Percentiles rank a stretch among this genome's conserved stretches.
phyloP scores from a whole-genome alignment of 35 echinoderm and acorn worm species.

The Ophiothrix spiculata region DNA sequence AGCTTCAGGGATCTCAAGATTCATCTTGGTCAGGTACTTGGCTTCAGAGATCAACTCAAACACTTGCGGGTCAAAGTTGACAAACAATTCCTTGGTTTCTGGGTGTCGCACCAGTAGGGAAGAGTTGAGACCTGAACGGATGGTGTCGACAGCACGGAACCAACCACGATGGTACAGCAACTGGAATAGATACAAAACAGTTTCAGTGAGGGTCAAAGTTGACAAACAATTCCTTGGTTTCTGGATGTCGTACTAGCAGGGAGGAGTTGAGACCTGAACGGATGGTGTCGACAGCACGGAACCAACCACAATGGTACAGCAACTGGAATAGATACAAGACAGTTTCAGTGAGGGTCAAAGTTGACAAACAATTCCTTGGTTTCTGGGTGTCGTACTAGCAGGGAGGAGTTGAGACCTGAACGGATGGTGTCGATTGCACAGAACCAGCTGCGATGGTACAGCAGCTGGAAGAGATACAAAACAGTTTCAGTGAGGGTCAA shows the following conservation, averaged over 20 bases:
- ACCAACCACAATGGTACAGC: constrained; percentile 87
- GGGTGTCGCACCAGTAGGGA: constrained; percentile 91
- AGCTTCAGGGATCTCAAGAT: constrained; percentile 81
- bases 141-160: constrained; percentile 90
- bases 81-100: constrained; percentile 96
- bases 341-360: too few relatives aligned
- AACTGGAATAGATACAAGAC: constrained; percentile 43
- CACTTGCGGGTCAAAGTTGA: constrained; percentile 99
- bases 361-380: too few relatives aligned
- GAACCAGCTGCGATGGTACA: constrained; percentile 58
- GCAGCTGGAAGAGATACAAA: too few relatives aligned
- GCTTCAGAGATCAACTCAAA: constrained; percentile 97
- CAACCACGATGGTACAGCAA: constrained; percentile 83
- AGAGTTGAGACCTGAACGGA: constrained; percentile 85
- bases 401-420: constrained; percentile 10
- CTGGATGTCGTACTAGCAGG: constrained; percentile 85
- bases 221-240: constrained; percentile 98
- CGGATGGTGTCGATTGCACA: constrained; percentile 23
- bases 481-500: constrained; percentile 99
- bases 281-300: constrained; percentile 85
- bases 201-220: constrained; percentile 99
- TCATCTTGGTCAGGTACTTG: constrained; percentile 92
- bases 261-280: constrained; percentile 90
- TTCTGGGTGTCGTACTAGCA: too few relatives aligned
- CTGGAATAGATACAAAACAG: too few relatives aligned